Conservation (phyloP, 2,113 vertebrate genomes). For the Glaucidium brasilianum region DNA sequence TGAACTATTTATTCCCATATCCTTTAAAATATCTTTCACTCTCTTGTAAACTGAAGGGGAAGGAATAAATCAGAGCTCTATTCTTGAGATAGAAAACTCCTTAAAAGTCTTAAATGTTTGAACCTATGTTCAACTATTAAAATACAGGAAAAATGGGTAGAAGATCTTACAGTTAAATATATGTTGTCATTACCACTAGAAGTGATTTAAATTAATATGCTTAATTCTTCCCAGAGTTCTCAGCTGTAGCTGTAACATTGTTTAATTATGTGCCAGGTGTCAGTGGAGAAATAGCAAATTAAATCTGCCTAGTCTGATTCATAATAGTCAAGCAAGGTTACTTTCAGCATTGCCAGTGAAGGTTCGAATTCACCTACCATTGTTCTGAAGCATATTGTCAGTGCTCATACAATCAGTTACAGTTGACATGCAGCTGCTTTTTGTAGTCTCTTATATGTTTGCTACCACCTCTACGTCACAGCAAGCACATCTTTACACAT, state of each 20-base stretch:
- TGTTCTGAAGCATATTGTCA: not conserved
- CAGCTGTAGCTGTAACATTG: not conserved
- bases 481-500: not conserved
- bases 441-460: not conserved
- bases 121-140: not conserved
- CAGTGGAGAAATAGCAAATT: not conserved
- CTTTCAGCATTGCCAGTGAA: not conserved
- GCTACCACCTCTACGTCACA: not conserved
- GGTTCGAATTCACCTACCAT: not conserved
- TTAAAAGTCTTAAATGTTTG: not conserved
- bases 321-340: not conserved
- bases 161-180: not conserved
- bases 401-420: not conserved
- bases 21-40: not conserved
- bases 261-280: not conserved
- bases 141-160: not conserved
- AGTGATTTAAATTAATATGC: not conserved
- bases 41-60: not conserved
- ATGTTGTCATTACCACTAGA: not conserved
- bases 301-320: not conserved
- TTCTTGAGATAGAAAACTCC: not conserved
- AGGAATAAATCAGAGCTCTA: not conserved
- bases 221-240: not conserved
- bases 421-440: not conserved
- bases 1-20: not conserved